Evolutionary conservation across 2,797 vertebrate genomes (phyloP).

Genomic region (Diceros bicornis): DNA sequence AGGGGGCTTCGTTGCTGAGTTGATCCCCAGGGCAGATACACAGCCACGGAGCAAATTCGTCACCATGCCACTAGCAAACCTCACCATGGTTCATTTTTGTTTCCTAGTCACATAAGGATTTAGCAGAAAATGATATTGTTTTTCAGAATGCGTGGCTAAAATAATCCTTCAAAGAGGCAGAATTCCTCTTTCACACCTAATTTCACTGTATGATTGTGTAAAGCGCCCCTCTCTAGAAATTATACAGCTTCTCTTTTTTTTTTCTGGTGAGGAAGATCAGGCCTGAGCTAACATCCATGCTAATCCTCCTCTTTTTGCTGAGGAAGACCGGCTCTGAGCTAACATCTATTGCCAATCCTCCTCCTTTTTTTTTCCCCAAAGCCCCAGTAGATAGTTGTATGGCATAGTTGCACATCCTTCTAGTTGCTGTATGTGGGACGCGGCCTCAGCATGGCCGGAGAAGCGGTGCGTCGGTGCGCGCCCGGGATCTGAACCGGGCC

Average conservation of each 20-base stretch:
- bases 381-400: no score
- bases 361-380: no score
- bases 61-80: rapidly evolving
- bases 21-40: not conserved
- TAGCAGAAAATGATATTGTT: not conserved
- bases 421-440: no score
- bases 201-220: not conserved
- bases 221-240: not conserved
- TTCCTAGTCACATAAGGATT: not conserved
- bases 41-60: not conserved
- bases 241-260: not conserved
- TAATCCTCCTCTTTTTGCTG: no score
- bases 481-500: no score
- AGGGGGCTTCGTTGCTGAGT: rapidly evolving
- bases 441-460: no score
- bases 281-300: no score
- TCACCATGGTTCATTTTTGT: rapidly evolving
- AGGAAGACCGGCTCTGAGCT: no score
- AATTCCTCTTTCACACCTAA: not conserved
- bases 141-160: not conserved
- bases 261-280: no score
- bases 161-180: not conserved
- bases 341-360: no score
- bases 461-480: no score
- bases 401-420: no score